Percentiles rank a stretch among this genome's conserved stretches.
These are phyloP conservation scores for Temnothorax unifasciatus DNA, from an alignment of 2,888 invertebrate species.

Conservation along the genomic window DNA sequence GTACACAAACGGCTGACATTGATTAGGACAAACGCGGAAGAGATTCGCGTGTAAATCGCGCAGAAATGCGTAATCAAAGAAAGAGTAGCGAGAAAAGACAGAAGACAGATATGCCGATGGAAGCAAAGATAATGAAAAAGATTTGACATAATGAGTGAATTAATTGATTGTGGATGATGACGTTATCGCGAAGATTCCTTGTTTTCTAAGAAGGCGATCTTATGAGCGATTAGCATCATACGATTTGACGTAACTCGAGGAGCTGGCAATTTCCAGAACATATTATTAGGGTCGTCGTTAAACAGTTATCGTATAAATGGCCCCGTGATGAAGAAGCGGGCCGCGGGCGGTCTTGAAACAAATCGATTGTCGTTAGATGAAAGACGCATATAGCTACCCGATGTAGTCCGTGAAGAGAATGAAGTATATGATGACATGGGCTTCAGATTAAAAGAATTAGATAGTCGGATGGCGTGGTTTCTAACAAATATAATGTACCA, in stretches of 20 bases:
- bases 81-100: neutral
- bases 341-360: neutral
- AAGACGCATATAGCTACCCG: conserved; percentile 35
- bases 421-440: conserved; percentile 52
- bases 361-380: conserved; percentile 29
- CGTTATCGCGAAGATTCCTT: neutral
- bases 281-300: conserved; percentile 18
- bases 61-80: neutral
- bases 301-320: neutral
- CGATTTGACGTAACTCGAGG: conserved; percentile 1
- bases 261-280: neutral
- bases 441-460: conserved; percentile 70
- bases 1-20: conserved; percentile 10
- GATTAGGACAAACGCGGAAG: conserved; percentile 2
- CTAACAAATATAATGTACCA: conserved; percentile 75
- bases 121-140: conserved; percentile 14
- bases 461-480: conserved; percentile 64
- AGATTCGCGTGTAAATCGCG: conserved; percentile 1
- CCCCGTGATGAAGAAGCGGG: neutral
- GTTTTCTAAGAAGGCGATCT: neutral
- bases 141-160: conserved; percentile 17
- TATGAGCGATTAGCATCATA: neutral
- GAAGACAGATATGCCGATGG: neutral
- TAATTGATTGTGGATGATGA: conserved; percentile 47
- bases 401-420: conserved; percentile 57